Conservation (phyloP, 2,797 vertebrate genomes). For the Nannoperca australis region DNA sequence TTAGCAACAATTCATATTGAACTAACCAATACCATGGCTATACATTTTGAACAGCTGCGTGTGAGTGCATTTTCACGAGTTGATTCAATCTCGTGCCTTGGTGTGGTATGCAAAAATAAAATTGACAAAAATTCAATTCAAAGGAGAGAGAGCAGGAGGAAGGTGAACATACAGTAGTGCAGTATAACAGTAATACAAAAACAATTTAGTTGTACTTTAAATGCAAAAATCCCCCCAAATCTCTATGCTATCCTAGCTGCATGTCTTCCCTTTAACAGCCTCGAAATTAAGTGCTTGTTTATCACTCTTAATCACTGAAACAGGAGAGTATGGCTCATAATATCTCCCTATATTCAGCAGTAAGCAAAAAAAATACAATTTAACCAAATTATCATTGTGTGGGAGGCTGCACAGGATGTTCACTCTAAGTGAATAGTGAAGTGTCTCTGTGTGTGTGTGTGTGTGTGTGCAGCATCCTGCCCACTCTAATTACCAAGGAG, state of each 20-base stretch:
- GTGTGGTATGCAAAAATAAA: background rate
- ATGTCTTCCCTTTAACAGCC: background rate
- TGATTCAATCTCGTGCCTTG: background rate
- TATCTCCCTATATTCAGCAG: background rate
- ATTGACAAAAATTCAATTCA: too few species aligned
- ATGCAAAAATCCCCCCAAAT: background rate
- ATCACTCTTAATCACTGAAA: background rate
- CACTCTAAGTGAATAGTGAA: background rate
- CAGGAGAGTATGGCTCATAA: background rate
- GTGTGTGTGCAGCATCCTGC: conserved; percentile 31
- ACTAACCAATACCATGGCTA: background rate
- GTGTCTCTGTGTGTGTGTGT: background rate
- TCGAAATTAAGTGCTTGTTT: background rate
- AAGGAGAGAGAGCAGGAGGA: too few species aligned
- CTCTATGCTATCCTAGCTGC: background rate
- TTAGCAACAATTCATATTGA: too few species aligned
- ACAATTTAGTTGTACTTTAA: background rate
- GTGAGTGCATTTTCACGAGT: background rate
- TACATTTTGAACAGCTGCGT: conserved; percentile 2
- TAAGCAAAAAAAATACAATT: background rate
- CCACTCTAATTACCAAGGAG: conserved; percentile 54
- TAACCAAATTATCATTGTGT: background rate
- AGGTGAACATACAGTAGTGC: too few species aligned
- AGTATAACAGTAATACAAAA: too few species aligned
- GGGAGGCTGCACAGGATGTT: background rate